phyloP scores from a whole-genome alignment of 1,140 invertebrate species.

The Brachionus manjavacas region DNA sequence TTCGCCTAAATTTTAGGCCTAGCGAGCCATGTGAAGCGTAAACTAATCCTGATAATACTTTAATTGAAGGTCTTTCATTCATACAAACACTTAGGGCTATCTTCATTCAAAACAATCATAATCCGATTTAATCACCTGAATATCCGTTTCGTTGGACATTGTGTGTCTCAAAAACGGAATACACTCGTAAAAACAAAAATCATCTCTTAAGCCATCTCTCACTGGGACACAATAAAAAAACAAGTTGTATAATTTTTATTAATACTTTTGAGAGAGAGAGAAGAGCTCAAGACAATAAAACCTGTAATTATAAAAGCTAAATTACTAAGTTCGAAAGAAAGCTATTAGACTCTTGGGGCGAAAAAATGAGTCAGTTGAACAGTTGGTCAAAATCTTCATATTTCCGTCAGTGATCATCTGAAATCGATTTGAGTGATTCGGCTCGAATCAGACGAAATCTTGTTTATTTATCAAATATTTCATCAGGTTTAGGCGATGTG shows the following conservation, averaged over 20 bases:
- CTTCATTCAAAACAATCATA: neutral
- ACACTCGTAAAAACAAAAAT: neutral
- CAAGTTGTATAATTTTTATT: constrained; percentile 3
- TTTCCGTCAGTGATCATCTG: neutral
- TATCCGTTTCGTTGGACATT: constrained; percentile 12
- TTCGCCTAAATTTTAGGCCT: neutral
- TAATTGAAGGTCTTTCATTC: neutral
- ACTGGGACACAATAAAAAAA: neutral
- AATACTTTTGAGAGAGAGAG: neutral
- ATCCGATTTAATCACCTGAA: constrained; percentile 32
- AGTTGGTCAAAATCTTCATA: neutral
- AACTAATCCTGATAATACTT: constrained; percentile 27
- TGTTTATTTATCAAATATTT: neutral
- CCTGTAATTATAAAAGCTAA: neutral
- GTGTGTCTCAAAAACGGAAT: neutral
- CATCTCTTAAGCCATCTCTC: neutral
- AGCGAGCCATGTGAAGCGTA: neutral
- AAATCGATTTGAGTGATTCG: neutral
- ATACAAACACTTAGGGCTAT: neutral
- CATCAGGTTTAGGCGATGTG: neutral
- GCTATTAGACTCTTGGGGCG: neutral
- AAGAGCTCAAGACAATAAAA: neutral
- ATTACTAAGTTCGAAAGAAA: neutral
- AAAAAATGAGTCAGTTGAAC: neutral
- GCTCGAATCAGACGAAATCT: neutral